Conservation (phyloP, 2,797 vertebrate genomes). For the Galago senegalensis region DNA sequence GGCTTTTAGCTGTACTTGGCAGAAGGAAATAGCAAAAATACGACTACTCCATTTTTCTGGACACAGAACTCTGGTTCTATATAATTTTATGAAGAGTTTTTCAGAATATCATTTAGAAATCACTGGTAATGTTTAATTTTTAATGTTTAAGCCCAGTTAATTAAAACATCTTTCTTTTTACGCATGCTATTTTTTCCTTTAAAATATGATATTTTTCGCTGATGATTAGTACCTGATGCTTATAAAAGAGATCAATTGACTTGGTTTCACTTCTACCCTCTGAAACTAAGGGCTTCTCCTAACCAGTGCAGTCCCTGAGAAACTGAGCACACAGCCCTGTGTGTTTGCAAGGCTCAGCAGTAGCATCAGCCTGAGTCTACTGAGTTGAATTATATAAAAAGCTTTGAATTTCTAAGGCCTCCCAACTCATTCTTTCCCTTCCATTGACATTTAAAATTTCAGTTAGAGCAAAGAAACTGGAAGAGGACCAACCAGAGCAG, state of each 20-base stretch:
- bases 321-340: background rate
- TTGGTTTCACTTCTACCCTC: background rate
- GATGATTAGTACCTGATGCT: background rate
- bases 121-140: background rate
- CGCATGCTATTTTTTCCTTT: background rate
- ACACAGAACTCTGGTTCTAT: background rate
- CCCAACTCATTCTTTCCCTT: background rate
- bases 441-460: background rate
- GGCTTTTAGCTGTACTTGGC: background rate
- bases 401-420: background rate
- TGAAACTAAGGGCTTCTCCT: background rate
- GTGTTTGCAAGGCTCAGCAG: background rate
- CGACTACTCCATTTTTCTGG: background rate
- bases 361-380: background rate
- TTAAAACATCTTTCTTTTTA: background rate
- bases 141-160: background rate
- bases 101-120: background rate
- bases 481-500: background rate
- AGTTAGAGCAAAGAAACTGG: background rate
- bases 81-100: background rate
- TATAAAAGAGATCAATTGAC: background rate
- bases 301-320: background rate
- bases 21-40: background rate
- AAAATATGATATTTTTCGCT: background rate
- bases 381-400: background rate